Conservation (phyloP, 2,113 vertebrate genomes). For the Myrmecobius fasciatus region DNA sequence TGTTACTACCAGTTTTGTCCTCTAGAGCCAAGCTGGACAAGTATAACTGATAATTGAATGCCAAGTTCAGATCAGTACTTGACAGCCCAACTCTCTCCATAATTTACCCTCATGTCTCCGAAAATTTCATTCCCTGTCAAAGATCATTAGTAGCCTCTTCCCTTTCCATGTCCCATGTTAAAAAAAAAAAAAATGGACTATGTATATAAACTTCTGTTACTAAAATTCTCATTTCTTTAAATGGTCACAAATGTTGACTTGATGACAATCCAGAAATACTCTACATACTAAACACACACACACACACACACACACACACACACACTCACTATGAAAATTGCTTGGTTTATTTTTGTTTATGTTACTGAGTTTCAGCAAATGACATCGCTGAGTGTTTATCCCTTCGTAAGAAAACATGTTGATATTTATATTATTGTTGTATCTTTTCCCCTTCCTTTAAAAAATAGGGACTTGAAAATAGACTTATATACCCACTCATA, state of each 20-base stretch:
- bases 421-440: constrained; percentile 80
- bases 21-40: neutral
- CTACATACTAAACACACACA: constrained; percentile 67
- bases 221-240: constrained; percentile 75
- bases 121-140: constrained; percentile 42
- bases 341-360: constrained; percentile 84
- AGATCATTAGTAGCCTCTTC: constrained; percentile 68
- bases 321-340: constrained; percentile 81
- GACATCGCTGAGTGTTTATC: constrained; percentile 87
- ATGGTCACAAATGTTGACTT: constrained; percentile 78
- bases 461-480: constrained; percentile 67
- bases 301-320: constrained; percentile 54
- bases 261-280: constrained; percentile 78
- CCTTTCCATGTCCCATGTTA: constrained; percentile 61
- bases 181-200: constrained; percentile 66
- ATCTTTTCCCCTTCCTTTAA: constrained; percentile 67
- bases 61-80: neutral
- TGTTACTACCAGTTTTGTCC: neutral
- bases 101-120: constrained; percentile 26
- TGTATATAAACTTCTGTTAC: constrained; percentile 75
- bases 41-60: neutral
- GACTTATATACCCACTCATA: neutral
- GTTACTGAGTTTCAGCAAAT: constrained; percentile 81
- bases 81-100: neutral
- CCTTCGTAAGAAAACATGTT: constrained; percentile 84